Percentiles rank a stretch among this genome's conserved stretches.
Conservation (phyloP, 2,113 vertebrate species). For the Talpa occidentalis region DNA sequence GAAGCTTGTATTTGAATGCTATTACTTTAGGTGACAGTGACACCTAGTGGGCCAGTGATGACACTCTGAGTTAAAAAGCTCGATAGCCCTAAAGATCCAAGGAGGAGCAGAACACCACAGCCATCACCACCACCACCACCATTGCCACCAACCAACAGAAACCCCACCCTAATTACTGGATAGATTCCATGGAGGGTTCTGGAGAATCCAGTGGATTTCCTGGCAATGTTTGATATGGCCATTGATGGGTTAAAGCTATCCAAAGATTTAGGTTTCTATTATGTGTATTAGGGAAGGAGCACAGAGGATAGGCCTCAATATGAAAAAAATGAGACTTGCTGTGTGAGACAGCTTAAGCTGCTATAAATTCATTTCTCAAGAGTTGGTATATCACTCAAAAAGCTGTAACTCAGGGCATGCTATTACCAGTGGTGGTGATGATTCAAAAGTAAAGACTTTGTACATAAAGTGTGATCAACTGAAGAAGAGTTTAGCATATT, state of each 20-base stretch:
- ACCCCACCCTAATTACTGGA: neutral
- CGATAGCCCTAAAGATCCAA: neutral
- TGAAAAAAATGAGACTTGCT: neutral
- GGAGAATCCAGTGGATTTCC: neutral
- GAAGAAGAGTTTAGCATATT: neutral
- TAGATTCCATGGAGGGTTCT: neutral
- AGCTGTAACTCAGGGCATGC: neutral
- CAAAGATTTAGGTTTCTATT: neutral
- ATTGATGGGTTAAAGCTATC: neutral
- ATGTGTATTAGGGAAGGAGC: neutral
- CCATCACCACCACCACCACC: neutral
- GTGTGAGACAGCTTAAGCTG: neutral
- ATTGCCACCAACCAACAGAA: neutral
- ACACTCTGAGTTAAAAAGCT: neutral
- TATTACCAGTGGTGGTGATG: neutral
- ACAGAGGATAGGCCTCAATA: neutral
- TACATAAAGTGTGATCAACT: neutral
- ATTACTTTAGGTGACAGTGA: slow-evolving; percentile 60
- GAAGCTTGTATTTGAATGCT: neutral
- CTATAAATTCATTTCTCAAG: neutral
- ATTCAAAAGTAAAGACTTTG: neutral
- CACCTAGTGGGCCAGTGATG: slow-evolving; percentile 62
- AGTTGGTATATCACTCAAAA: neutral
- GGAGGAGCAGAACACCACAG: neutral
- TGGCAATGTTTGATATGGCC: neutral